These are phyloP conservation scores for Arizona elegans DNA, from an alignment of 2,113 vertebrate genomes.

Conservation along the genomic window DNA sequence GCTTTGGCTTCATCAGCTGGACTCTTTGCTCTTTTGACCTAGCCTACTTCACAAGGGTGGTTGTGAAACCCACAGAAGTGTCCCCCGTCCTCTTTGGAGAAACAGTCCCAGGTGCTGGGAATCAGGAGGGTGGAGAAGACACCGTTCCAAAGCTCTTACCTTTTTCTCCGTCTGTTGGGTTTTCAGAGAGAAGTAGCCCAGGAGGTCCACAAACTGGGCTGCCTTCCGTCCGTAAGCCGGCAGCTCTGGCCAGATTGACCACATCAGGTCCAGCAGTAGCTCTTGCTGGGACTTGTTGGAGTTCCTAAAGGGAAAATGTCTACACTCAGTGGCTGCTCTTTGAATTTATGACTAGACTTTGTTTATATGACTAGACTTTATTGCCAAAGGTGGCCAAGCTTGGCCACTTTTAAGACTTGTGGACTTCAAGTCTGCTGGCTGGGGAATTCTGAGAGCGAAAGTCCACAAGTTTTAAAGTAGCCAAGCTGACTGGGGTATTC, in stretches of 20 bases:
- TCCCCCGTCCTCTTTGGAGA: background rate
- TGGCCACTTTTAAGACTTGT: background rate
- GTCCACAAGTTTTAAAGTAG: no score
- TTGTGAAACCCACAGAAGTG: background rate
- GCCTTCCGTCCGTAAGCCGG: constrained; percentile 96
- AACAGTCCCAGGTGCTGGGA: background rate
- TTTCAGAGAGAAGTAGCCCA: constrained; percentile 97
- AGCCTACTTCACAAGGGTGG: background rate
- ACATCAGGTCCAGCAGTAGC: constrained; percentile 91
- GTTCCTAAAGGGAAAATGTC: constrained; percentile 71
- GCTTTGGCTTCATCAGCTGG: background rate
- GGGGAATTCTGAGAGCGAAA: no score
- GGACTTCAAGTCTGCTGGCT: no score
- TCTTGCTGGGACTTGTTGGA: constrained; percentile 96
- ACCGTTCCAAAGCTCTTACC: constrained; percentile 61
- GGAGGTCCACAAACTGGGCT: constrained; percentile 95
- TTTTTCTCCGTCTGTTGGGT: constrained; percentile 98
- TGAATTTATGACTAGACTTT: background rate
- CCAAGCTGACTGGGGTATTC: no score
- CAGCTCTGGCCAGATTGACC: constrained; percentile 98
- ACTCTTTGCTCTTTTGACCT: background rate
- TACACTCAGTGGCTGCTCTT: no score
- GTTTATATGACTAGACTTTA: background rate
- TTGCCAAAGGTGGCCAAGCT: background rate
- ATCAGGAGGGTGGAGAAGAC: background rate